phyloP scores from a whole-genome alignment of 2,888 invertebrate genomes.

The Nomada fucata region DNA sequence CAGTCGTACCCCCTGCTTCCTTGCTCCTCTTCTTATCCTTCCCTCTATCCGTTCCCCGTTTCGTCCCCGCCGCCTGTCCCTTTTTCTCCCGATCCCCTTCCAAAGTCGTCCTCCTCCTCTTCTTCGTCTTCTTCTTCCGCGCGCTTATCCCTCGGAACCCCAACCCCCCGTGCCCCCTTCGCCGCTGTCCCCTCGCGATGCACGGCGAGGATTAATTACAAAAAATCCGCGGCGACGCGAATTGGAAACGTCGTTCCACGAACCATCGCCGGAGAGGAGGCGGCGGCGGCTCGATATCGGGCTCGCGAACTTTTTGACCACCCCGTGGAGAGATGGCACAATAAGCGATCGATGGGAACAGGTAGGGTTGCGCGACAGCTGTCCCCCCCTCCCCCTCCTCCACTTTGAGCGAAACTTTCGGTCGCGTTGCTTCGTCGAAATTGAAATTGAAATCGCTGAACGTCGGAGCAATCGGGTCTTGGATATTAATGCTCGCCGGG shows the following conservation, averaged over 20 bases:
- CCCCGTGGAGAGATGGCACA: slow-evolving; percentile 62
- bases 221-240: slow-evolving; percentile 81
- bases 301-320: slow-evolving; percentile 57
- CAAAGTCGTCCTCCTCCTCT: neutral
- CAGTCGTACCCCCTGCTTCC: slow-evolving; percentile 33
- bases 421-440: slow-evolving; percentile 5
- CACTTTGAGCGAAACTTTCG: slow-evolving; percentile 2
- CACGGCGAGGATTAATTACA: slow-evolving; percentile 81
- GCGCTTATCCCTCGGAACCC: neutral
- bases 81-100: slow-evolving; percentile 34
- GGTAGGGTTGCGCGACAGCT: slow-evolving; percentile 32
- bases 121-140: slow-evolving; percentile 8
- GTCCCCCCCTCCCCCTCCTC: neutral
- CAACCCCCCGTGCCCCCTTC: slow-evolving; percentile 10
- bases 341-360: slow-evolving; percentile 57
- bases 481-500: neutral
- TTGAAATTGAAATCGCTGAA: neutral
- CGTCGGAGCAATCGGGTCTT: neutral
- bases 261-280: slow-evolving; percentile 58
- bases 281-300: slow-evolving; percentile 27
- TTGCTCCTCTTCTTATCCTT: slow-evolving; percentile 42
- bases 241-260: slow-evolving; percentile 81
- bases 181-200: slow-evolving; percentile 51
- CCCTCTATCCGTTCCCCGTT: slow-evolving; percentile 17
- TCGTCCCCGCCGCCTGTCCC: slow-evolving; percentile 25